Base-by-base conservation (phyloP, 2,888 invertebrate genomes). In the Odiellus spinosus region DNA sequence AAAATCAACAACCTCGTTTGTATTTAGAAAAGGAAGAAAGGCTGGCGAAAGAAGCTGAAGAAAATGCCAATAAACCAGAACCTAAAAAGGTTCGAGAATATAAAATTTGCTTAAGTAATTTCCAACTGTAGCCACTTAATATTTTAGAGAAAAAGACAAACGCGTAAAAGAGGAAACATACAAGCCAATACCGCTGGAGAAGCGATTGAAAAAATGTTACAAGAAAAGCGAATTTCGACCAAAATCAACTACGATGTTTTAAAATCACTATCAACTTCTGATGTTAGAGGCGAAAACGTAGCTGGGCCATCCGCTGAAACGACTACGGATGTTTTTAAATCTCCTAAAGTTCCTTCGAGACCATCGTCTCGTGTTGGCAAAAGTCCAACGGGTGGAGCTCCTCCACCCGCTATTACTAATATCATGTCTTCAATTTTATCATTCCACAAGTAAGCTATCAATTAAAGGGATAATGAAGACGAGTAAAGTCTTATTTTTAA, bases 221-320 rank as follows among this genome's bases (percentile, higher is more conserved):
- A 83, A 56, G 95, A 95, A 64, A 91, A 91, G 68, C 85, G 85
- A 63, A 82, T 96, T 55, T 96, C 96, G 3, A 79, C 77, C 3
- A 98, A 98, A 73, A 93, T 98, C 46, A 95, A 98, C 68, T 98
- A 98, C 62, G 95, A 96, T 58, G 93, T 95, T 35, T 68, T 96
- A 49, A 84, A 83, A 65, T 83, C 81, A 57, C 69, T 93, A 14
- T 49, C 45, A 38, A 18, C 15, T 18, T 18, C 15, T 8, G 38
- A 38, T 38, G 10, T 38, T 17, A 38, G 18, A 38, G 15, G 17
- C 10, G 15, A 14, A 38, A n/a, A n/a, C n/a, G n/a, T n/a, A n/a
- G n/a, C n/a, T n/a, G n/a, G n/a, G n/a, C n/a, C n/a, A n/a, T 12
- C 38, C 10, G 10, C 38, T n/a, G 8, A 1, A 8, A 18, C 38